Conservation (phyloP, 1,140 invertebrate species). For the Chlorops oryzae region DNA sequence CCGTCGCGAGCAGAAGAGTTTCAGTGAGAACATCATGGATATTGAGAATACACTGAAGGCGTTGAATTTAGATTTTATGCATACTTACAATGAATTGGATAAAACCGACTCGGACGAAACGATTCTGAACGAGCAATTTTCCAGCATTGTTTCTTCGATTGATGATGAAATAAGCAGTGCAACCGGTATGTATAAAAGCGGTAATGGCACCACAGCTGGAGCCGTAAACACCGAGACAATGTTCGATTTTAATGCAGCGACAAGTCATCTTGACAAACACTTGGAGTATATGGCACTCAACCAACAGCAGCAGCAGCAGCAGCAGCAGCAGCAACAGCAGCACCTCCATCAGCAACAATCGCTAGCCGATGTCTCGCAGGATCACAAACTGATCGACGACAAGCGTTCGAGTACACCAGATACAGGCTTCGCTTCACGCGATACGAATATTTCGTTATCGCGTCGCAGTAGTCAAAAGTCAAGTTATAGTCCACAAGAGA, state of each 20-base stretch:
- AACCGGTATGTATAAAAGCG: slow-evolving; percentile 40
- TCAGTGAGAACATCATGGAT: slow-evolving; percentile 44
- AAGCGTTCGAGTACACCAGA: slow-evolving; percentile 45
- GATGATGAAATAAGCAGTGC: slow-evolving; percentile 45
- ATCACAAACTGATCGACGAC: slow-evolving; percentile 29
- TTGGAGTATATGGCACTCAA: slow-evolving; percentile 44
- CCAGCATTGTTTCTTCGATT: slow-evolving; percentile 30
- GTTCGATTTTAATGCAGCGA: slow-evolving; percentile 44
- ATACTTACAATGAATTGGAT: slow-evolving; percentile 45
- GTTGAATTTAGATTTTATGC: slow-evolving; percentile 46
- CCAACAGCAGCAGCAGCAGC: slow-evolving; percentile 21
- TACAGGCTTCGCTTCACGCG: slow-evolving; percentile 43
- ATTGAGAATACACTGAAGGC: slow-evolving; percentile 46
- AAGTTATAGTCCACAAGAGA: slow-evolving; percentile 45
- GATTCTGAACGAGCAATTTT: slow-evolving; percentile 40
- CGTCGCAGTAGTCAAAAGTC: slow-evolving; percentile 45
- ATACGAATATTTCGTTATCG: slow-evolving; percentile 43
- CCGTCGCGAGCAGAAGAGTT: slow-evolving; percentile 20
- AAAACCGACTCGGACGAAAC: slow-evolving; percentile 47
- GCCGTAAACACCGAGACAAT: slow-evolving; percentile 38
- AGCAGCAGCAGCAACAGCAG: slow-evolving; percentile 12
- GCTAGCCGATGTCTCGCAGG: slow-evolving; percentile 14
- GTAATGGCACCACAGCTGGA: slow-evolving; percentile 41
- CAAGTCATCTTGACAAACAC: slow-evolving; percentile 43
- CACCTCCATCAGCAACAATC: slow-evolving; percentile 7